Conservation (phyloP, 2,888 invertebrate species). For the Limnephilus rhombicus region DNA sequence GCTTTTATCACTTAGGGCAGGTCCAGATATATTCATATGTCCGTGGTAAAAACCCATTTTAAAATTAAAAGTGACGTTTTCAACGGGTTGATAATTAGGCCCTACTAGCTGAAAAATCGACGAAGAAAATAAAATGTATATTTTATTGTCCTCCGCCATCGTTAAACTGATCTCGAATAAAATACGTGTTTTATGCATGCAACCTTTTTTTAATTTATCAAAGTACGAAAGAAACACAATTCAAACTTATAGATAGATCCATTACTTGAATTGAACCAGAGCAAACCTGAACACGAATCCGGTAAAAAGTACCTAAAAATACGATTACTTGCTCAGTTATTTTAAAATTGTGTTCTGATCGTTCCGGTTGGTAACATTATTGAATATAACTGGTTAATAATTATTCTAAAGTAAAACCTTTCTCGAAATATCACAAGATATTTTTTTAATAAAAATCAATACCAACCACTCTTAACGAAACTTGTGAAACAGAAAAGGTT, state of each 20-base stretch:
- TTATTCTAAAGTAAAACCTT: too few relatives aligned
- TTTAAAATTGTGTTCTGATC: neutral
- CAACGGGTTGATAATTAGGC: neutral
- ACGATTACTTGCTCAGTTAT: too few relatives aligned
- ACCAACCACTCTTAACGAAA: too few relatives aligned
- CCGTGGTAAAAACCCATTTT: neutral
- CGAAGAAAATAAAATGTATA: neutral
- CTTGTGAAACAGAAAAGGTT: too few relatives aligned
- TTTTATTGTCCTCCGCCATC: neutral
- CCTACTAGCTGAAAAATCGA: neutral
- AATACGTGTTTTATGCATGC: neutral
- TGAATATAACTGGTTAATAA: neutral
- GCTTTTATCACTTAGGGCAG: too few relatives aligned
- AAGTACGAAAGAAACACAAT: neutral
- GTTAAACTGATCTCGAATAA: neutral
- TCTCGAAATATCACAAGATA: too few relatives aligned
- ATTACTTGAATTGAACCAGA: neutral
- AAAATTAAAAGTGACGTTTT: neutral
- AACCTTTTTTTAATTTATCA: neutral
- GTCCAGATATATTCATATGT: too few relatives aligned
- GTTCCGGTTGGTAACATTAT: neutral
- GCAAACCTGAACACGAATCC: neutral
- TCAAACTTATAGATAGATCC: neutral
- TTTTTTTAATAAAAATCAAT: too few relatives aligned
- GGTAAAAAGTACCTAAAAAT: too few relatives aligned